Evolutionary conservation across 2,113 vertebrate genomes (phyloP), one percentile per base, ranked within the genome.

Genomic region (Leptobrachium leishanense): DNA sequence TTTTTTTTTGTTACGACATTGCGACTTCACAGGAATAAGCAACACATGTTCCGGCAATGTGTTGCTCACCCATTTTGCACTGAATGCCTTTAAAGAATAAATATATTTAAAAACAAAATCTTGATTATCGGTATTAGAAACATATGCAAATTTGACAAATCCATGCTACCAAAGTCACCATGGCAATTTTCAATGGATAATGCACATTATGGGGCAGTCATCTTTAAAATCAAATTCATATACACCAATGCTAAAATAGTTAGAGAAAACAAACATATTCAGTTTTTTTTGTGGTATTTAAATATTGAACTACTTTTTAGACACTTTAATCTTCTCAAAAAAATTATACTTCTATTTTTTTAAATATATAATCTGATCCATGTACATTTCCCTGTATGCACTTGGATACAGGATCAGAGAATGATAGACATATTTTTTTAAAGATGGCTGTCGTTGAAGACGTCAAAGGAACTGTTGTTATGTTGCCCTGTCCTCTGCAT

Each of bases 131-230:
- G 2, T 62, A 12, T 62, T 62, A 62, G 4, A 12, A 8, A 3
- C 4, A 1, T 8, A 62, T 62, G 57, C 6, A 12, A 12, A 62
- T 8, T 4, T 20, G 9, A 4, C 55, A 59, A 13, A 74, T 13
- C 15, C 57, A 66, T 81, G 54, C 78, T 68, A 74, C 71, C 64
- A 81, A 74, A 74, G 78, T 81, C 78, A 81, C 78, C 43, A 62
- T 81, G 78, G 78, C 78, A 81, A 81, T n/a, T 15, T 81, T 53
- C 46, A 74, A 68, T 80, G 71, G 70, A 80, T 68, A 74, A 68
- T 80, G 71, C 63, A 74, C 57, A 41, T 73, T 68, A 31, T 9
- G 59, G 74, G 72, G 71, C 78, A 74, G 71, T 65, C 77, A 80
- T 80, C 77, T 80, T 80, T 80, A 80, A 80, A n/a, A 50, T 50